Percentiles rank a stretch among this genome's conserved stretches.
Evolutionary conservation across 1,140 invertebrate species (phyloP).

Genomic region (Drosophila burlai): DNA sequence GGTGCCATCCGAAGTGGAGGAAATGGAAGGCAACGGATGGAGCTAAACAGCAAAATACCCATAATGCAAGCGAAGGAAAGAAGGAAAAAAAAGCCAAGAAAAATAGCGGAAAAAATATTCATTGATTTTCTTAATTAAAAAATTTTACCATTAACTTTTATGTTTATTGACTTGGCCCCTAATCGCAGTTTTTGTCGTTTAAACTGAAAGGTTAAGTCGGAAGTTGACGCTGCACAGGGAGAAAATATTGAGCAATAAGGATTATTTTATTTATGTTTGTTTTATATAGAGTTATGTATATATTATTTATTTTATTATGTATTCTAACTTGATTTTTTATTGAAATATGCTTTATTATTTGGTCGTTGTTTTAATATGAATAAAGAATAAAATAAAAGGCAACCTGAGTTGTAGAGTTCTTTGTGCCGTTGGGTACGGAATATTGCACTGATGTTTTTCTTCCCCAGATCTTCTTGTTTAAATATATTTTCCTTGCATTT

Average conservation of each 20-base stretch:
- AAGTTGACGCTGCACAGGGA: constrained; percentile 18
- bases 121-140: constrained; percentile 83
- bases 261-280: too few relatives aligned
- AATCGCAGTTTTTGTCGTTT: constrained; percentile 48
- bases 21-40: constrained; percentile 5
- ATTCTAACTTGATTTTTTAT: too few relatives aligned
- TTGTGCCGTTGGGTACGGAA: too few relatives aligned
- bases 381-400: too few relatives aligned
- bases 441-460: background rate
- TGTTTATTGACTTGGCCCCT: constrained; percentile 69
- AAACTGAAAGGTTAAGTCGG: constrained; percentile 59
- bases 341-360: too few relatives aligned
- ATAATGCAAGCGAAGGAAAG: constrained; percentile 27
- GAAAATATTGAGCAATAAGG: background rate
- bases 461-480: background rate
- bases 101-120: constrained; percentile 65
- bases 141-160: constrained; percentile 79
- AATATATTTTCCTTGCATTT: too few relatives aligned
- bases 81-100: background rate
- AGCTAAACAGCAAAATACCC: constrained; percentile 39
- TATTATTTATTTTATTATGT: background rate
- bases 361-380: too few relatives aligned
- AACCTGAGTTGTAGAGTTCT: background rate
- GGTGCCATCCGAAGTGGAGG: constrained; percentile 29
- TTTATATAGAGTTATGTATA: background rate